Evolutionary conservation across 2,113 vertebrate species (phyloP), one percentile per base, ranked within the genome.

Genomic region (Microtus pennsylvanicus): DNA sequence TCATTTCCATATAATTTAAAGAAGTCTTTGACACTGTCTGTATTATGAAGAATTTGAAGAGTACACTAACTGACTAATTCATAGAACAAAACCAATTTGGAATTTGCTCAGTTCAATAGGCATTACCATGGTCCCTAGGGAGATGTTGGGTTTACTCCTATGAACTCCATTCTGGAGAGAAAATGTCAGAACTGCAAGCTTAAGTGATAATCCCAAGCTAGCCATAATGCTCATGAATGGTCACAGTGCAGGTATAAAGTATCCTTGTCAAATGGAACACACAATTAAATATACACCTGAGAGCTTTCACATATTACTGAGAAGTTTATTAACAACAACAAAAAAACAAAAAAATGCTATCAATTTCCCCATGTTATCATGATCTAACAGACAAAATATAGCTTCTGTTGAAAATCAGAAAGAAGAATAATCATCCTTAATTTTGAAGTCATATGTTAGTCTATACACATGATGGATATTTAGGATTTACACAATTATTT

Each of bases 121-220:
- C 30, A 47, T 76, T 74, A 85, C 50, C 81, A 80, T 35, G 69
- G 42, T 61, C 83, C 61, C 55, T 76, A 91, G 74, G 33, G 63
- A 90, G n/a, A 86, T 90, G 50, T 90, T 89, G 95, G 30, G 50
- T 97, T 88, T 93, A 76, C 52, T 35, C 75, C 72, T 63, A 63
- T 33, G 67, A 95, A 86, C 26, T 74, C 26, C 30, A 88, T 42
- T 17, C 28, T 35, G 35, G 26, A 82, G 65, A 94, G 90, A 67
- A 85, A 85, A 72, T 92, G 45, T 94, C 94, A 94, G 70, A 82
- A 85, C 58, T 86, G 67, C 61, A 94, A 88, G n/a, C 28, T 82
- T 86, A 89, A 89, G 26, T 0, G 0, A 90, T 16, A 14, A 33
- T 81, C 87, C 13, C 45, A 91, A 55, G 35, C n/a, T 70, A 94